Conservation (phyloP, 2,113 vertebrate species). For the Coptodon bakossiorum region DNA sequence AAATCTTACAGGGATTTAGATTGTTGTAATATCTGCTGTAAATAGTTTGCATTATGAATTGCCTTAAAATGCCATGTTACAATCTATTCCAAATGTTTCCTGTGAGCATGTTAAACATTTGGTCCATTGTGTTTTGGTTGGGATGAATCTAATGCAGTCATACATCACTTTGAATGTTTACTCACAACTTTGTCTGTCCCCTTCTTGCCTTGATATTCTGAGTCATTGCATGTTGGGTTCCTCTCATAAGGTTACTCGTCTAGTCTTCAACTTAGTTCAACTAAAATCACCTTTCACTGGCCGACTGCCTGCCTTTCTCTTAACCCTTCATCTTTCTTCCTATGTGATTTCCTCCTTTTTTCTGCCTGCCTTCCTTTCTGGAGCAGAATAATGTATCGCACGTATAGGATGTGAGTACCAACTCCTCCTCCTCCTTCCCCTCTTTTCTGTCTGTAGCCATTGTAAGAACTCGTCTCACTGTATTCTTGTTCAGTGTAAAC, state of each 20-base stretch:
- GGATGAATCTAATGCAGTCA: neutral
- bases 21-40: neutral
- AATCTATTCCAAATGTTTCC: neutral
- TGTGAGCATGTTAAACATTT: neutral
- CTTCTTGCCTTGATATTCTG: neutral
- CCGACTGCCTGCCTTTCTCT: neutral
- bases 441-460: neutral
- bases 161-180: neutral
- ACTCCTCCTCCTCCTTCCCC: slow-evolving; percentile 2
- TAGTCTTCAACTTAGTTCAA: neutral
- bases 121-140: neutral
- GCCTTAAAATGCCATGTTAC: neutral
- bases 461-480: neutral
- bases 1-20: neutral
- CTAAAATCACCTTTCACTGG: neutral
- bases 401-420: slow-evolving; percentile 99
- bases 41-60: neutral
- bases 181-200: neutral
- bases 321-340: slow-evolving; percentile 67
- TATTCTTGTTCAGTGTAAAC: neutral
- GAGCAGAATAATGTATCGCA: slow-evolving; percentile 99
- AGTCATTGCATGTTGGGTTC: slow-evolving; percentile 28
- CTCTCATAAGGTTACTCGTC: neutral
- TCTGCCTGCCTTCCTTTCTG: slow-evolving; percentile 88
- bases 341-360: slow-evolving; percentile 69